Evolutionary conservation across 2,113 vertebrate genomes (phyloP), one percentile per base, ranked within the genome.

Genomic region (Urocolius indicus): DNA sequence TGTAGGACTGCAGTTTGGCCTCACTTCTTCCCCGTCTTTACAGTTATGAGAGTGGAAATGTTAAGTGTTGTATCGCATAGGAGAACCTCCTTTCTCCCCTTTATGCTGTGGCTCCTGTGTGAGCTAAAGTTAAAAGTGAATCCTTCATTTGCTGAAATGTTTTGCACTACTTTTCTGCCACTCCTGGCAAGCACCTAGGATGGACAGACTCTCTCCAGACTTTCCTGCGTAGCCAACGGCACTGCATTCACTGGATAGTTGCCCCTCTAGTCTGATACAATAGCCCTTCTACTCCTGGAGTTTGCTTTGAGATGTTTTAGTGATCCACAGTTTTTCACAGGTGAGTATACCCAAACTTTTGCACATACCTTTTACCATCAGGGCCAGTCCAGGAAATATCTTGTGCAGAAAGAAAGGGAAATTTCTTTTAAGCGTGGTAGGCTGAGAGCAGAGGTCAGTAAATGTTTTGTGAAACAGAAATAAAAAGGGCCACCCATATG

Each of bases 401-500:
- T 29, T 43, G 26, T 61, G 46, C 24, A 71, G 67, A 68, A 75
- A 69, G 34, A 27, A 62, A 27, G 10, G 55, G 38, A 19, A 16
- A 4, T 71, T 62, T 27, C 43, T 80, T 72, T 45, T 38, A 72
- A 51, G 23, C 1, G 0, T 6, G 52, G n/a, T 22, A 12, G 52
- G 24, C 58, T 76, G 58, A 67, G 55, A 89, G 43, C 4, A 59
- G 55, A 82, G 29, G 66, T 27, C 6, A 36, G 34, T 26, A 84
- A 52, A 67, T 49, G 16, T 49, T 87, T 59, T 68, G 30, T 23
- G 59, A 73, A 73, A 95, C 81, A 71, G 84, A 89, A 92, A 51
- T 52, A 55, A 15, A 30, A 83, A 80, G 26, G 17, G 2, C 6
- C 43, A 51, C 10, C 29, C 21, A 27, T 24, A 59, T 6, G 16